phyloP scores from a whole-genome alignment of 2,113 vertebrate genomes.

The Kryptolebias marmoratus region DNA sequence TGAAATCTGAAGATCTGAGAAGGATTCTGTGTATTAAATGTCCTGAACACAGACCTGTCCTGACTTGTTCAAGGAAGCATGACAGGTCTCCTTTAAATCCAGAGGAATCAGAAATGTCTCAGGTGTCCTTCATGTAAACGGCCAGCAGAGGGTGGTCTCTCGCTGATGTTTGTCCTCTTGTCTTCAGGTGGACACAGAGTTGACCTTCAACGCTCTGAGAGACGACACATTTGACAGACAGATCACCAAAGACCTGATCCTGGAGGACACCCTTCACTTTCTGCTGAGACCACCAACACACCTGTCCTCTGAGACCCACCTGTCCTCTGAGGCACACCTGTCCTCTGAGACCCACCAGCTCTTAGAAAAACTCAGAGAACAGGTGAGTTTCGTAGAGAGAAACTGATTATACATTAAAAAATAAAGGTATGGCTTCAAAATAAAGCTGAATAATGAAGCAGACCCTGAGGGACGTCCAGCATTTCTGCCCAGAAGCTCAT shows the following conservation, averaged over 20 bases:
- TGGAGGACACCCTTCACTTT: slow-evolving; percentile 88
- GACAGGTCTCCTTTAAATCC: too few relatives aligned
- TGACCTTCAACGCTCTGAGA: slow-evolving; percentile 80
- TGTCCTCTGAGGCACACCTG: slow-evolving; percentile 25
- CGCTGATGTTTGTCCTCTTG: neutral
- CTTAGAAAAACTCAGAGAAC: too few relatives aligned
- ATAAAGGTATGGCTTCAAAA: too few relatives aligned
- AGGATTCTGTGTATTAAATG: too few relatives aligned
- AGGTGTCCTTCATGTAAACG: neutral
- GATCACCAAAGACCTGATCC: slow-evolving; percentile 84
- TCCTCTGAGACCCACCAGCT: slow-evolving; percentile 15
- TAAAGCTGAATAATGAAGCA: too few relatives aligned
- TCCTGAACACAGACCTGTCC: too few relatives aligned
- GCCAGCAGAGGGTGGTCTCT: slow-evolving; percentile 63
- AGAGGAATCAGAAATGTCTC: too few relatives aligned
- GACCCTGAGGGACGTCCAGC: too few relatives aligned
- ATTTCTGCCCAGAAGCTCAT: too few relatives aligned
- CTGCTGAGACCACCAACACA: slow-evolving; percentile 77
- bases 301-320: slow-evolving; percentile 18
- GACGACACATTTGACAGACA: slow-evolving; percentile 80
- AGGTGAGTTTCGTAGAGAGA: neutral
- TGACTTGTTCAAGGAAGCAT: too few relatives aligned
- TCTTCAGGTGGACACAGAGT: slow-evolving; percentile 84
- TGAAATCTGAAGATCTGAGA: too few relatives aligned
- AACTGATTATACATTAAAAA: neutral